Evolutionary conservation across 37 sponge, comb jelly and placozoan genomes (phyloP).

Genomic region (Bolinopsis microptera): DNA sequence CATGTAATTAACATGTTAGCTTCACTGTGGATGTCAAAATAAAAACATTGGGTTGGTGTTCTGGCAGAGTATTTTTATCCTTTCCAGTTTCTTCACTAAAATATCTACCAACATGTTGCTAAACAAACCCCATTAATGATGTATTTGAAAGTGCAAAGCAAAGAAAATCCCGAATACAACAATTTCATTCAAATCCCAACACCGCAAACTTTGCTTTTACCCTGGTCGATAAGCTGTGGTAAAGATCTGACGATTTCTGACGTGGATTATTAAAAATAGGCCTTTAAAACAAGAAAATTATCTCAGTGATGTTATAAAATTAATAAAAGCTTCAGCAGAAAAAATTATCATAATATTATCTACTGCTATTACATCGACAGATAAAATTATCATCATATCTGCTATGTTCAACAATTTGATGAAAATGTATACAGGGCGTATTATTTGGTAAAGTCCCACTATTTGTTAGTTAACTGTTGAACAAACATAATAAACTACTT

Average conservation of each 20-base stretch:
- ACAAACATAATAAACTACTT: neutral
- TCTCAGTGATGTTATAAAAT: too few relatives aligned
- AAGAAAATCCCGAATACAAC: neutral
- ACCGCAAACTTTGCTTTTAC: neutral
- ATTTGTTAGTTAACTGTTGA: neutral
- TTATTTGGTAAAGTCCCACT: too few relatives aligned
- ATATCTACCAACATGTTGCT: neutral
- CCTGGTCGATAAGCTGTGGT: neutral
- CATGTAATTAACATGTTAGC: neutral
- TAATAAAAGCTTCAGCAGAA: too few relatives aligned
- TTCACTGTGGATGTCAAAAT: neutral
- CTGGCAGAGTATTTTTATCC: too few relatives aligned
- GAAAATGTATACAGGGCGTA: too few relatives aligned
- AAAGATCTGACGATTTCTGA: neutral
- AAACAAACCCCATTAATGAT: neutral
- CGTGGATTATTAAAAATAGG: neutral
- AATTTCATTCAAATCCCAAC: neutral
- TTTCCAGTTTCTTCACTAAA: too few relatives aligned
- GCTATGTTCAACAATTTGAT: too few relatives aligned
- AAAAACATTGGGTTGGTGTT: neutral
- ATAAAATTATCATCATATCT: too few relatives aligned
- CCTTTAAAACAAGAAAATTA: neutral
- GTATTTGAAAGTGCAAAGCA: neutral
- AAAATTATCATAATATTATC: too few relatives aligned
- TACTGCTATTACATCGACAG: too few relatives aligned